Evolutionary conservation across 2,888 invertebrate genomes (phyloP), one percentile per base, ranked within the genome.

Genomic region (Macrophya annulata): DNA sequence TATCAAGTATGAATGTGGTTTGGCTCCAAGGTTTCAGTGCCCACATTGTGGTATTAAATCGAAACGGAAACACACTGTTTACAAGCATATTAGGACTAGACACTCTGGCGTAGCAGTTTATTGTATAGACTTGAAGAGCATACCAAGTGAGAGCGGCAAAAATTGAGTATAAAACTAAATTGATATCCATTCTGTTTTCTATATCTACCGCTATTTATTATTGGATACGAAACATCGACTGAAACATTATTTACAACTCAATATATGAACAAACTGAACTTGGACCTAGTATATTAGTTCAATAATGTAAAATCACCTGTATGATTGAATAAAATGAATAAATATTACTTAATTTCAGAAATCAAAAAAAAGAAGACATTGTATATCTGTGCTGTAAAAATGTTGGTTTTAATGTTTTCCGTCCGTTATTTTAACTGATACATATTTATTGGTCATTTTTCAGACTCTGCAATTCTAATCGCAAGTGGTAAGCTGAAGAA

Each of bases 1-100:
- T 79, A 86, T 91, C 4, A 92, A 90, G 86, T 92, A 91, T 87
- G 93, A 93, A 86, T 94, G 94, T 77, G 93, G 93, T 5, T 90
- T 92, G 79, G 88, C 90, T 43, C 92, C 92, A 1, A 88, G 90
- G 71, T 93, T 93, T 86, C 89, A 90, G 86, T 94, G 93, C 85
- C 93, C 93, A 4, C 92, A 93, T 85, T 94, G 94, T 87, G 89
- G 91, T 40, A 90, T 92, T 48, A 89, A 91, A 55, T 91, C 91
- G 85, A 93, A 93, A 84, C 92, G 92, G 85, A 91, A 91, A n/a
- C 92, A 91, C 31, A 93, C 92, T 84, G 90, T 93, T 10, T 90
- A 90, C 89, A 90, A 92, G 2, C 93, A 93, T 87, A 91, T 93
- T 25, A 89, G 91, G 81, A 89, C 89, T 72, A 89, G 87, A 68